Evolutionary conservation across 1,140 invertebrate species (phyloP).

Genomic region (Drosophila paulistorum): DNA sequence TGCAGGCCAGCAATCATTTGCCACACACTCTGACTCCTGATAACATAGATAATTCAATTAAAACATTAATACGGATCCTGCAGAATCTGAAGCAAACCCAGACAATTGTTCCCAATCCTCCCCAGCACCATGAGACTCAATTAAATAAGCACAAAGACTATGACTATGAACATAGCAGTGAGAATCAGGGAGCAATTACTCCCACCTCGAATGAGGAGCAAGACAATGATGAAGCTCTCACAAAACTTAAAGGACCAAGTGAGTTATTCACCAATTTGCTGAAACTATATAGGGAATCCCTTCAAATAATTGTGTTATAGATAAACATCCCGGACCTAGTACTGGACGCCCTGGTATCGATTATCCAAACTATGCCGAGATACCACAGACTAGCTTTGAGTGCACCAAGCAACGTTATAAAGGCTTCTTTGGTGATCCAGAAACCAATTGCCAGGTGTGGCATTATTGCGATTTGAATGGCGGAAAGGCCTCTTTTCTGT

Average conservation of each 20-base stretch:
- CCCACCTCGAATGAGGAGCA: conserved; percentile 28
- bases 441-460: conserved; percentile 94
- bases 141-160: conserved; percentile 51
- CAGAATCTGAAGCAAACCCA: conserved; percentile 86
- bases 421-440: conserved; percentile 94
- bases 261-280: conserved; percentile 3
- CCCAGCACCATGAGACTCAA: conserved; percentile 72
- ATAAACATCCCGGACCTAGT: conserved; percentile 83
- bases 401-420: conserved; percentile 94
- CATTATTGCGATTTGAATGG: conserved; percentile 96
- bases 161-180: conserved; percentile 59
- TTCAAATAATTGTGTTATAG: conserved; percentile 18
- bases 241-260: conserved; percentile 64
- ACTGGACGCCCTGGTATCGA: conserved; percentile 91
- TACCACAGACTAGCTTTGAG: conserved; percentile 91
- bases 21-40: conserved; percentile 89
- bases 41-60: conserved; percentile 90
- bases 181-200: conserved; percentile 29
- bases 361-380: conserved; percentile 90
- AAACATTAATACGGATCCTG: conserved; percentile 89
- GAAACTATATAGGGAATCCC: background rate
- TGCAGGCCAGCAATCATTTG: conserved; percentile 89
- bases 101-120: conserved; percentile 77
- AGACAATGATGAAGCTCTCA: conserved; percentile 31
- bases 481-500: conserved; percentile 94